Percentiles rank a stretch among this genome's conserved stretches.
phyloP scores from a whole-genome alignment of 2,888 invertebrate species.

The Halictus quadricinctus region DNA sequence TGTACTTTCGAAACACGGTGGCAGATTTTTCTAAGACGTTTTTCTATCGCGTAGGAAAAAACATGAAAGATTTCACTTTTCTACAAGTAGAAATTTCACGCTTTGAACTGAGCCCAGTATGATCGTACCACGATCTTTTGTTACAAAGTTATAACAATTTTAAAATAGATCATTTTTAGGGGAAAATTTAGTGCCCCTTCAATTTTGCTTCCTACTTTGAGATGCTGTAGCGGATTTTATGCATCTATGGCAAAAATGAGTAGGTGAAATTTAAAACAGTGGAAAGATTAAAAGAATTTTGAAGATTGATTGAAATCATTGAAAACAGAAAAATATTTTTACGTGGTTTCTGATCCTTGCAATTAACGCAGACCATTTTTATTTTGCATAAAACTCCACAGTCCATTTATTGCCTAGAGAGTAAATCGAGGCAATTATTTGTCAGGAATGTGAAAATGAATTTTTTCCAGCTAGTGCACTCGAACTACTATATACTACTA shows the following conservation, averaged over 20 bases:
- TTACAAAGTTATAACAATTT: too few relatives aligned
- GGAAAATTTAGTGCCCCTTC: too few relatives aligned
- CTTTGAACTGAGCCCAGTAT: background rate
- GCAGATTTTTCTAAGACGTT: background rate
- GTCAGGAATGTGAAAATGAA: background rate
- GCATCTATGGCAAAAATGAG: too few relatives aligned
- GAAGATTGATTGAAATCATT: too few relatives aligned
- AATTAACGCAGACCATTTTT: background rate
- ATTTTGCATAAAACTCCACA: background rate
- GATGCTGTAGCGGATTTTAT: too few relatives aligned
- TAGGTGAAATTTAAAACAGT: too few relatives aligned
- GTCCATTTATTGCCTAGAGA: background rate
- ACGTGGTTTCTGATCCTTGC: background rate
- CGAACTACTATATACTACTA: background rate
- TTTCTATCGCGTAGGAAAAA: background rate
- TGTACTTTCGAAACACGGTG: rapidly evolving
- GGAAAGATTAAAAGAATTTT: too few relatives aligned
- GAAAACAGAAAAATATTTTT: too few relatives aligned
- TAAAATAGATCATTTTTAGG: too few relatives aligned
- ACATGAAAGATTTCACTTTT: too few relatives aligned
- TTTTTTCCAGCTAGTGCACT: background rate
- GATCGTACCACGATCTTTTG: background rate
- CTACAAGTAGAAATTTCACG: background rate
- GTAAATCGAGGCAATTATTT: background rate
- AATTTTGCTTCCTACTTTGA: too few relatives aligned